These are phyloP conservation scores for Drosophila rufa DNA, from an alignment of 1,140 invertebrate genomes.

Conservation along the genomic window DNA sequence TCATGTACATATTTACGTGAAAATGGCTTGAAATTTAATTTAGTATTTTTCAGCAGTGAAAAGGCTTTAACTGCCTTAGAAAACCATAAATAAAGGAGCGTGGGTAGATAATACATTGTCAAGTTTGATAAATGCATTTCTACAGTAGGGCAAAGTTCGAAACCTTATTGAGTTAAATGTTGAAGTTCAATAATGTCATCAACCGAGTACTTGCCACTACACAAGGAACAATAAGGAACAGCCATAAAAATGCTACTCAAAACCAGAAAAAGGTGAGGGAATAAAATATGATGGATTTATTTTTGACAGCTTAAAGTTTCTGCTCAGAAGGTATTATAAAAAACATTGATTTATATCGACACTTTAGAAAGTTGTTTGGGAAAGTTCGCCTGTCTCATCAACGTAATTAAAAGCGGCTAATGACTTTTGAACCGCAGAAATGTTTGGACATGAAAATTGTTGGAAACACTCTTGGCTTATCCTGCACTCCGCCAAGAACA, in stretches of 20 bases:
- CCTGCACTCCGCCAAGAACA: constrained; percentile 24
- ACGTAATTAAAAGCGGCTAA: constrained; percentile 19
- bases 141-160: constrained; percentile 18
- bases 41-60: not conserved
- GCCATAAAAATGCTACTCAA: not conserved
- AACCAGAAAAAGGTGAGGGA: not conserved
- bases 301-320: not conserved
- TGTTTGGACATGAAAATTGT: constrained; percentile 3
- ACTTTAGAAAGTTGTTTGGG: not conserved
- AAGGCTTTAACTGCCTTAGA: not conserved
- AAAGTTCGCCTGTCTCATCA: not conserved
- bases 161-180: constrained; percentile 18
- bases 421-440: constrained; percentile 26
- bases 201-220: not conserved
- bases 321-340: not conserved
- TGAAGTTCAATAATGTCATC: constrained; percentile 28
- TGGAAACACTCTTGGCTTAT: constrained; percentile 14
- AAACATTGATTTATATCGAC: not conserved
- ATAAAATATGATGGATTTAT: not conserved
- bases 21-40: constrained; percentile 27
- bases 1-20: constrained; percentile 3
- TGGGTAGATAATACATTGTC: constrained; percentile 9
- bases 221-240: not conserved
- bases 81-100: not conserved
- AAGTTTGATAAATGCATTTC: constrained; percentile 20